Conservation (phyloP, 1,140 invertebrate genomes). For the Holotrichia oblita region DNA sequence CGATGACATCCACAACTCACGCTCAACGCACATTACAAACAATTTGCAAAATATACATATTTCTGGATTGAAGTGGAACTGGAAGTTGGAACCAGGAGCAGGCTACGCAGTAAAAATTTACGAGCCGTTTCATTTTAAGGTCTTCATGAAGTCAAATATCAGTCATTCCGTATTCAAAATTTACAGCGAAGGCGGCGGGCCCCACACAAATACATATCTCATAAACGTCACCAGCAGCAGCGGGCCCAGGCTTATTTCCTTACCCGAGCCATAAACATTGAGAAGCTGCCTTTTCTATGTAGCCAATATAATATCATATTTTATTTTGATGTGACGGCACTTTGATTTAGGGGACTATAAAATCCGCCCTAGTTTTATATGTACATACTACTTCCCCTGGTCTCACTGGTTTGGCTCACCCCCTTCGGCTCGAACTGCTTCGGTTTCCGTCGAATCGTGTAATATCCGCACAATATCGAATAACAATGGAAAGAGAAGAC, state of each 20-base stretch:
- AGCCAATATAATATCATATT: slow-evolving; percentile 59
- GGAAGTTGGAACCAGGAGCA: neutral
- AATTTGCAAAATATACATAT: slow-evolving; percentile 21
- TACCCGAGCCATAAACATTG: slow-evolving; percentile 54
- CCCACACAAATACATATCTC: slow-evolving; percentile 55
- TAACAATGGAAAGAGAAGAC: slow-evolving; percentile 37
- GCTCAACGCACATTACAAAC: slow-evolving; percentile 15
- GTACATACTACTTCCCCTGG: slow-evolving; percentile 28
- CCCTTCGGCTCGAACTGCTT: neutral
- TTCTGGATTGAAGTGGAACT: slow-evolving; percentile 1
- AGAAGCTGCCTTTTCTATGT: slow-evolving; percentile 55
- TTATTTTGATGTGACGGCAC: slow-evolving; percentile 58
- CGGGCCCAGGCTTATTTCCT: slow-evolving; percentile 51
- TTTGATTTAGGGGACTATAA: slow-evolving; percentile 57
- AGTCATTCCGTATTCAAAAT: slow-evolving; percentile 52
- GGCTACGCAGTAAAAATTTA: slow-evolving; percentile 32
- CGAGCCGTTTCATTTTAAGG: slow-evolving; percentile 38
- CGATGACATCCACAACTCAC: slow-evolving; percentile 19
- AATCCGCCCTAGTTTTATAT: slow-evolving; percentile 54
- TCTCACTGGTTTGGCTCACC: neutral
- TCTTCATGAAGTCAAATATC: slow-evolving; percentile 50
- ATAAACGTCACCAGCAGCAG: slow-evolving; percentile 55
- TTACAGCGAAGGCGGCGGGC: slow-evolving; percentile 48
- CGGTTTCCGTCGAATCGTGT: slow-evolving; percentile 45
- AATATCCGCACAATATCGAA: slow-evolving; percentile 44